phyloP scores from a whole-genome alignment of 2,113 vertebrate genomes.

The Hydrochoerus hydrochaeris region DNA sequence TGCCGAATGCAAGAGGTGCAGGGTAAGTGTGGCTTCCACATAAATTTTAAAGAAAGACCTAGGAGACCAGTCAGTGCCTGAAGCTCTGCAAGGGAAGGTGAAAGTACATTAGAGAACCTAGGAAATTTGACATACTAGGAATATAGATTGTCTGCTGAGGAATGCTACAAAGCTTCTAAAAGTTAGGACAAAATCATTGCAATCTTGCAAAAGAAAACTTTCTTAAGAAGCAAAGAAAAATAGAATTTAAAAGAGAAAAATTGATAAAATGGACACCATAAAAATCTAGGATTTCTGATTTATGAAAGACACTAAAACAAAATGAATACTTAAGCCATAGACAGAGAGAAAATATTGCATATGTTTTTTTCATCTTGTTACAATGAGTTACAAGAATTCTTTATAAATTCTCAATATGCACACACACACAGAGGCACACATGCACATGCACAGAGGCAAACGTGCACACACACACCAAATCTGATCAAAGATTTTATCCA shows the following conservation, averaged over 20 bases:
- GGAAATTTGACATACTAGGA: not conserved
- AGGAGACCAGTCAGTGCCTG: not conserved
- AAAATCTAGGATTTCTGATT: not conserved
- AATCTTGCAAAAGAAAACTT: not conserved
- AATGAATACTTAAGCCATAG: not conserved
- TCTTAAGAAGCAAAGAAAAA: not conserved
- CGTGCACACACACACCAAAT: not conserved
- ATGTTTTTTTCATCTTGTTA: not conserved
- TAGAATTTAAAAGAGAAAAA: not conserved
- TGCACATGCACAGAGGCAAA: too few relatives aligned
- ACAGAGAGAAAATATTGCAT: not conserved
- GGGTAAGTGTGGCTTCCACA: not conserved
- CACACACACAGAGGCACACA: not conserved
- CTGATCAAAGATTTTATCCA: not conserved
- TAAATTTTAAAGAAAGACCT: not conserved
- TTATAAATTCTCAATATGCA: not conserved
- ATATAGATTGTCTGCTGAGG: not conserved
- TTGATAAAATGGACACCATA: not conserved
- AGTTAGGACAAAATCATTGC: not conserved
- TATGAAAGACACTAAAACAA: not conserved
- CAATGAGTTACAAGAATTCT: not conserved
- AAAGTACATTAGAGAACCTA: not conserved
- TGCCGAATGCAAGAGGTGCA: not conserved
- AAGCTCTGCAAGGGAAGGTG: not conserved
- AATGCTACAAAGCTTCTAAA: constrained; percentile 1